Base-by-base conservation (phyloP, 2,888 invertebrate species). In the Lacanobia wlatinum region DNA sequence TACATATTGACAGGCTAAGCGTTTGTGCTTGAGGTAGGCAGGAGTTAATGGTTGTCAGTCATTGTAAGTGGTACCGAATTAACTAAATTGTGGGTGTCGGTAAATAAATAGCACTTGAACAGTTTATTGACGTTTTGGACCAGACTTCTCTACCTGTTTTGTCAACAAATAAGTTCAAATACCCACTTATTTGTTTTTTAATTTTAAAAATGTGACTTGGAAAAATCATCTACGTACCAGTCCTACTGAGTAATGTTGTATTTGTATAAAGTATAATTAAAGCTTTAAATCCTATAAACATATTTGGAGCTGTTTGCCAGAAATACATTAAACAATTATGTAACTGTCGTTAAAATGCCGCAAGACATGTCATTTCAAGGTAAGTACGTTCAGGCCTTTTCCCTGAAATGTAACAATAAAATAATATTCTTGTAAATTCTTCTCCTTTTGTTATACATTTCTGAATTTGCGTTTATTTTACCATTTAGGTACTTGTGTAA, bases 1-100 rank as follows among this genome's bases (percentile, higher is more conserved):
- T 68, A 56, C 52, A 34, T 46, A 63, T 73, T 62, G 76, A 78
- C 76, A 72, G 52, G 50, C 0, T 72, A 74, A 75, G 59, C 40
- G 48, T 23, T 21, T 16, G 34, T 61, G 28, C 43, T 43, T 62
- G 18, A n/a, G 3, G 53, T 60, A 34, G 28, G 76, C n/a, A 9
- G 28, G 16, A 21, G 16, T 76, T 50, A 69, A 60, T 16, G 48
- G 40, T 34, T 55, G 55, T 68, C 55, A 5, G 6, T 23, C n/a
- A 34, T 16, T 69, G 12, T 34, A 68, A 53, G 40, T 48, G 21
- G 28, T 14, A 34, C 6, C 10, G 8, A 23, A n/a, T 55, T 34
- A 18, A 23, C 3, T 9, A 53, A 60, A 60, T 16, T 46, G 14
- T 74, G 23, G 28, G 18, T 52, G 23, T 62, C 12, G 21, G 14